Conservation (phyloP, 2,113 vertebrate genomes). For the Leptosomus discolor region DNA sequence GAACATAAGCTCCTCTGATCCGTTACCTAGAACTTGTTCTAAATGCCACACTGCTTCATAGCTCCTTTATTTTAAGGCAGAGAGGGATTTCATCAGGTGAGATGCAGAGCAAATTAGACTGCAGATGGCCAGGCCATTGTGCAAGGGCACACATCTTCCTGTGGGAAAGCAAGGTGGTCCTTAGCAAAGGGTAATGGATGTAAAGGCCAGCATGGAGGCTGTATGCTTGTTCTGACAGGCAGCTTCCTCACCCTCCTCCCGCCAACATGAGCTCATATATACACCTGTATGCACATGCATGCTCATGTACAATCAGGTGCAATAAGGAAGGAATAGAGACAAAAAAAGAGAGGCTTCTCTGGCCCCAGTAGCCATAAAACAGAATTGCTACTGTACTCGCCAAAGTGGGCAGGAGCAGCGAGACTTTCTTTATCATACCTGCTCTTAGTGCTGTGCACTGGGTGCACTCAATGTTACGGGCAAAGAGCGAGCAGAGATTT, state of each 20-base stretch:
- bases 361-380: neutral
- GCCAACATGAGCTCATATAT: neutral
- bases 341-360: neutral
- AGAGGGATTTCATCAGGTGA: neutral
- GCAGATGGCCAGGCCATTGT: neutral
- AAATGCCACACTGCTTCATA: neutral
- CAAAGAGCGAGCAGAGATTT: neutral
- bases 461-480: neutral
- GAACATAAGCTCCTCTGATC: neutral
- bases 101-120: neutral
- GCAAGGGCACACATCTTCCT: neutral
- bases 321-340: neutral
- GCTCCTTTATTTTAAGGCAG: neutral
- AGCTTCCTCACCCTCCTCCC: neutral
- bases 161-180: neutral
- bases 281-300: neutral
- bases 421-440: neutral
- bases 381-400: neutral
- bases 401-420: fast-evolving
- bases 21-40: neutral
- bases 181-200: neutral
- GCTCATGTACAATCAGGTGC: neutral
- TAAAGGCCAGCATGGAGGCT: neutral
- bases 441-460: neutral
- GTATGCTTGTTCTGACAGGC: neutral